Conservation (phyloP, 2,888 invertebrate species). For the Agrotis clavis region DNA sequence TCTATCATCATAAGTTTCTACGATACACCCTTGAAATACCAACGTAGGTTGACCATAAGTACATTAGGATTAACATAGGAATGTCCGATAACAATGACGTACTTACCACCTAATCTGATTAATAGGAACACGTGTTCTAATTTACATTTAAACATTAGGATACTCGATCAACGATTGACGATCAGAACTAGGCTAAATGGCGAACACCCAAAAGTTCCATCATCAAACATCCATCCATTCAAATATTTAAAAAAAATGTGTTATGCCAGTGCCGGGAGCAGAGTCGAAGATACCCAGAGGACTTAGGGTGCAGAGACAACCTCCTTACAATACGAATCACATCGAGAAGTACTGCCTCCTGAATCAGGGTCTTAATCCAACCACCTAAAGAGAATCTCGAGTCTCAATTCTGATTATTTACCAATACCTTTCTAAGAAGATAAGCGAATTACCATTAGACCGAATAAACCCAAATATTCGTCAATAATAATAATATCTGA, state of each 20-base stretch:
- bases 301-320: too few relatives aligned
- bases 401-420: too few relatives aligned
- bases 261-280: too few relatives aligned
- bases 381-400: too few relatives aligned
- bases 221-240: too few relatives aligned
- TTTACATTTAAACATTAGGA: constrained; percentile 19
- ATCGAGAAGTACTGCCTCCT: too few relatives aligned
- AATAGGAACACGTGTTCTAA: constrained; percentile 18
- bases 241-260: too few relatives aligned
- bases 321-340: too few relatives aligned
- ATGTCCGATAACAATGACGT: constrained; percentile 8
- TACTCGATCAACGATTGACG: neutral
- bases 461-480: neutral
- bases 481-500: neutral
- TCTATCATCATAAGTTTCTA: neutral
- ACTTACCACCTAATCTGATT: neutral
- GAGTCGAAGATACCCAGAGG: too few relatives aligned
- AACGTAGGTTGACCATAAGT: neutral
- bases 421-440: neutral
- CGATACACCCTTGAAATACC: neutral
- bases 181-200: neutral
- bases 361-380: too few relatives aligned
- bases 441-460: too few relatives aligned
- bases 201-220: neutral
- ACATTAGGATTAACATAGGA: neutral